These are phyloP conservation scores for Melieria omissa DNA, from an alignment of 2,888 invertebrate species.

Conservation along the genomic window DNA sequence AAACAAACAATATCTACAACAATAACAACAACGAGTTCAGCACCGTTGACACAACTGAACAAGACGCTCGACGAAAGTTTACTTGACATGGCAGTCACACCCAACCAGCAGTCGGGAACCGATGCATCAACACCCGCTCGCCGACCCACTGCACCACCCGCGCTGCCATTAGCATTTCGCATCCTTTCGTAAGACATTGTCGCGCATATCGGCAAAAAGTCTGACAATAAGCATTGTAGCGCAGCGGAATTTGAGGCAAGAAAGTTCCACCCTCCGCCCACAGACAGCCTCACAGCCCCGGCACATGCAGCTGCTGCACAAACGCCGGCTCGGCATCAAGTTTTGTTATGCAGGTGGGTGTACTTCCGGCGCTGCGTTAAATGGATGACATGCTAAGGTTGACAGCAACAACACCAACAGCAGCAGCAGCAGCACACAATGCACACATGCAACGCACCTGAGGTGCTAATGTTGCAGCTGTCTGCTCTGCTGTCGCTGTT, in stretches of 20 bases:
- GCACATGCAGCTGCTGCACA: neutral
- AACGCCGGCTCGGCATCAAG: neutral
- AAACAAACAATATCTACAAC: slow-evolving; percentile 1
- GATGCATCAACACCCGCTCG: neutral
- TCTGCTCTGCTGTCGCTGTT: slow-evolving; percentile 3
- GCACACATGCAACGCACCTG: neutral
- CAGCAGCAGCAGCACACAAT: slow-evolving; percentile 19
- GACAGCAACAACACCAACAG: slow-evolving; percentile 32
- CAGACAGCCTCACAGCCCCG: neutral
- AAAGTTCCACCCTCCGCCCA: neutral
- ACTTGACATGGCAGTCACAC: slow-evolving; percentile 8
- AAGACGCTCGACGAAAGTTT: neutral
- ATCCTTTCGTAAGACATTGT: neutral
- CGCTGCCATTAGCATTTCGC: slow-evolving; percentile 4
- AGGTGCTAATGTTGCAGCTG: slow-evolving; percentile 34
- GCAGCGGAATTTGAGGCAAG: neutral
- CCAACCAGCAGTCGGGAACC: neutral
- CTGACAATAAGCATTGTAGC: slow-evolving; percentile 19
- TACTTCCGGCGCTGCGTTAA: slow-evolving; percentile 18
- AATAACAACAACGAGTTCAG: slow-evolving; percentile 7
- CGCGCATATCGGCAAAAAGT: neutral
- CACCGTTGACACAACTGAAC: neutral
- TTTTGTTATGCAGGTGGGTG: slow-evolving; percentile 5
- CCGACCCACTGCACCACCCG: neutral
- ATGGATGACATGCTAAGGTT: slow-evolving; percentile 33